Conservation (phyloP, 2,888 invertebrate species). For the Cephus rjabovi region DNA sequence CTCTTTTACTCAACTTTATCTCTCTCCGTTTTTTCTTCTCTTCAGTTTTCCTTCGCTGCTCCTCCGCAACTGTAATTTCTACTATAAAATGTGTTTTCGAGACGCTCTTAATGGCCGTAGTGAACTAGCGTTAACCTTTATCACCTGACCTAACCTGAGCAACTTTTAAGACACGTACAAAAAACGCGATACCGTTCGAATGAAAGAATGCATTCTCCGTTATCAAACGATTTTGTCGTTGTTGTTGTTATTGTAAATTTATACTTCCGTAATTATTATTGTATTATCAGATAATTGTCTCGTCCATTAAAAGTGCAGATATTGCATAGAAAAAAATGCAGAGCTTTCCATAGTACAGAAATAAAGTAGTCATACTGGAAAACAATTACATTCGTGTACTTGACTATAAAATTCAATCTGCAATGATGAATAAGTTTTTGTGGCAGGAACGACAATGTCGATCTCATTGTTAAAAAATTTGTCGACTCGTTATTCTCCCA, state of each 20-base stretch:
- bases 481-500: not conserved
- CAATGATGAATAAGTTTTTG: not conserved
- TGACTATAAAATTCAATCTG: not conserved
- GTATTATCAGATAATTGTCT: not conserved
- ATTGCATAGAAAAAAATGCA: not conserved
- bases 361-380: not conserved
- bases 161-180: not conserved
- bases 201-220: not conserved
- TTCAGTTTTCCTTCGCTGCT: not conserved
- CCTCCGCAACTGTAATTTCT: not conserved
- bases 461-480: not conserved
- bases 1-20: not conserved
- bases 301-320: not conserved
- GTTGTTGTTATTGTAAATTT: not conserved
- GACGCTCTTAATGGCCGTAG: not conserved
- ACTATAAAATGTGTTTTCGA: not conserved
- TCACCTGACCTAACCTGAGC: not conserved
- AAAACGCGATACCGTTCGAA: not conserved
- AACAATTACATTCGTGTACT: not conserved
- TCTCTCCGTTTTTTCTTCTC: not conserved
- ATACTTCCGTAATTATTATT: not conserved
- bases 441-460: not conserved
- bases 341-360: not conserved
- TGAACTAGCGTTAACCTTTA: not conserved
- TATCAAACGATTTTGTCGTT: not conserved